A percentile compares a stretch with the other conserved stretches of the same genome.
These are phyloP conservation scores for Philypnodon macrostomus DNA, from an alignment of 2,797 vertebrate species.

Conservation along the genomic window DNA sequence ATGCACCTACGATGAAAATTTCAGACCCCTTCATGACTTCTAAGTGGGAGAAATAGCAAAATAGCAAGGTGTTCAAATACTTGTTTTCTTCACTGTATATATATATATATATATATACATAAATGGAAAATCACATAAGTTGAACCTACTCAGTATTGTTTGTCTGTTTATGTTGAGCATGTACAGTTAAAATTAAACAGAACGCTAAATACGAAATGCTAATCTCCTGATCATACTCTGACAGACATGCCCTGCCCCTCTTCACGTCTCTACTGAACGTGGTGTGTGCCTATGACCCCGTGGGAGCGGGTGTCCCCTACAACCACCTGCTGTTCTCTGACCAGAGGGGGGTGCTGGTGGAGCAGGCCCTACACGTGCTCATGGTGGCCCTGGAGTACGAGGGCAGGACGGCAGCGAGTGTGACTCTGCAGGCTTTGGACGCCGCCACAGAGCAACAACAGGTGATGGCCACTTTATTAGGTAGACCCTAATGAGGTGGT, in stretches of 20 bases:
- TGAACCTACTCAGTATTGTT: too few relatives aligned
- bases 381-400: conserved; percentile 93
- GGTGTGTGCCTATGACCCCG: conserved; percentile 93
- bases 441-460: conserved; percentile 78
- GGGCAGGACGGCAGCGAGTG: conserved; percentile 57
- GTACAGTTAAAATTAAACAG: too few relatives aligned
- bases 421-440: conserved; percentile 61
- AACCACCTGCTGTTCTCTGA: conserved; percentile 96
- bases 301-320: conserved; percentile 94
- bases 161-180: too few relatives aligned
- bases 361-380: conserved; percentile 91
- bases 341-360: conserved; percentile 89
- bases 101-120: too few relatives aligned
- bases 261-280: conserved; percentile 96
- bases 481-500: too few relatives aligned
- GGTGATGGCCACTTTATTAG: conserved; percentile 77
- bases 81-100: too few relatives aligned
- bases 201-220: too few relatives aligned
- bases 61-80: too few relatives aligned
- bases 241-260: conserved; percentile 91
- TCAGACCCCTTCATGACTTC: too few relatives aligned
- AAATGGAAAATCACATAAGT: too few relatives aligned
- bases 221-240: conserved; percentile 12
- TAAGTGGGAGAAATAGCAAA: too few relatives aligned
- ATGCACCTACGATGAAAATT: too few relatives aligned